Percentiles rank a stretch among this genome's conserved stretches.
phyloP scores from a whole-genome alignment of 2,888 invertebrate species.

The Xanthorhoe spadicearia region DNA sequence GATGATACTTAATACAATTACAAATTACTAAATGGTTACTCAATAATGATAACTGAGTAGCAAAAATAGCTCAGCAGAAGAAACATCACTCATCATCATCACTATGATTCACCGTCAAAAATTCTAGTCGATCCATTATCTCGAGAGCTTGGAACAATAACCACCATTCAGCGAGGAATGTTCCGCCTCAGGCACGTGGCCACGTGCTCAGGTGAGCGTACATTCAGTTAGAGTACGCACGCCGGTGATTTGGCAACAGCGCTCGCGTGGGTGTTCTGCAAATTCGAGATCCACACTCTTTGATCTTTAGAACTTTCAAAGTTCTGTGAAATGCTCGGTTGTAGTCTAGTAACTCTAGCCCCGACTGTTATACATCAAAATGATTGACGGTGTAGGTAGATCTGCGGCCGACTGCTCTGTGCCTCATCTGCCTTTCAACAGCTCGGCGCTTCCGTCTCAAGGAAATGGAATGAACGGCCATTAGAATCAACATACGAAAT shows the following conservation, averaged over 20 bases:
- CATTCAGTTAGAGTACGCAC: conserved; percentile 5
- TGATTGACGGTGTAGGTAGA: background rate
- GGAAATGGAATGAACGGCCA: background rate
- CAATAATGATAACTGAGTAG: background rate
- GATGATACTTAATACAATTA: no score
- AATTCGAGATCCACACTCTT: conserved; percentile 1
- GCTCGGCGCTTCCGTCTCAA: conserved; percentile 7
- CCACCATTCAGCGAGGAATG: conserved; percentile 2
- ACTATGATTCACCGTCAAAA: conserved; percentile 11
- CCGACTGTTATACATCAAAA: background rate
- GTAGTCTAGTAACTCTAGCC: background rate
- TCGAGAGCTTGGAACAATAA: conserved; percentile 13
- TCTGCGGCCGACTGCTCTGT: background rate
- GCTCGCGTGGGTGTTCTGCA: background rate
- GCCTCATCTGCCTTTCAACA: conserved; percentile 2
- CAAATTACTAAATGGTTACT: no score
- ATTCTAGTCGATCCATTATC: conserved; percentile 10
- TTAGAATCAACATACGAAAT: background rate
- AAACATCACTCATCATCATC: conserved; percentile 1
- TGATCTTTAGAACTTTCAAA: background rate
- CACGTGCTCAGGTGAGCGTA: conserved; percentile 14
- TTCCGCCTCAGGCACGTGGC: conserved; percentile 5
- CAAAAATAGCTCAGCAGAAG: background rate
- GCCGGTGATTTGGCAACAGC: conserved; percentile 10
- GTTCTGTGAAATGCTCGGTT: background rate